Evolutionary conservation across 2,888 invertebrate species (phyloP).

Genomic region (Drosophila pseudotakahashii): DNA sequence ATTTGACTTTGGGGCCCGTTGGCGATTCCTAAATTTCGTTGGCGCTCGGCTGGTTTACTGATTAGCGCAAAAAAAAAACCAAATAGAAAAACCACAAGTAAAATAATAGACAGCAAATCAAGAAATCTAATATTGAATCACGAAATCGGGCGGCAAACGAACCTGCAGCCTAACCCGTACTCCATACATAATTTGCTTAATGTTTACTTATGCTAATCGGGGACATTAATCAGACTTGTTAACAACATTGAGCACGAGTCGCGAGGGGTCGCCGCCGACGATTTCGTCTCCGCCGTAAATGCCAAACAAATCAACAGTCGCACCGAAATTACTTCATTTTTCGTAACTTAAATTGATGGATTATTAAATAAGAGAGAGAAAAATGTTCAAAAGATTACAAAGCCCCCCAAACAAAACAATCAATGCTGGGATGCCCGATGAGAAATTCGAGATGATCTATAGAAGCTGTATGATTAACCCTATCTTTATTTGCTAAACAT

Average conservation of each 20-base stretch:
- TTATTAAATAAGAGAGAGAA: slow-evolving; percentile 51
- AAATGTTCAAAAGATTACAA: slow-evolving; percentile 39
- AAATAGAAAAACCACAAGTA: slow-evolving; percentile 11
- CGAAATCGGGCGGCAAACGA: slow-evolving; percentile 45
- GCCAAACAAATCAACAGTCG: slow-evolving; percentile 40
- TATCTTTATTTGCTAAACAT: too few species aligned
- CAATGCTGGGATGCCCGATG: slow-evolving; percentile 30
- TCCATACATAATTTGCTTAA: slow-evolving; percentile 65
- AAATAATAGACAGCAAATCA: slow-evolving; percentile 39
- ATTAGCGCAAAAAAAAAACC: slow-evolving; percentile 32
- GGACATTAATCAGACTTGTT: slow-evolving; percentile 72
- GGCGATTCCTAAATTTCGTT: slow-evolving; percentile 22
- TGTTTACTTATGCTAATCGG: slow-evolving; percentile 76
- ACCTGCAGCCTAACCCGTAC: slow-evolving; percentile 25
- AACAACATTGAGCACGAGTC: slow-evolving; percentile 58
- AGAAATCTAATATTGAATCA: slow-evolving; percentile 65
- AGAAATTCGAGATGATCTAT: slow-evolving; percentile 24
- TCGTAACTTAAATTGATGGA: slow-evolving; percentile 63
- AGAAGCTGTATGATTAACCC: too few species aligned
- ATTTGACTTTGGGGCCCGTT: slow-evolving; percentile 40
- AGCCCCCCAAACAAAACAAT: slow-evolving; percentile 24
- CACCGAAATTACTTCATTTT: slow-evolving; percentile 46
- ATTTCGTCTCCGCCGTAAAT: slow-evolving; percentile 15
- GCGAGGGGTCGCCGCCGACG: slow-evolving; percentile 17
- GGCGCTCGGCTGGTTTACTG: slow-evolving; percentile 36